Conservation (phyloP, 2,888 invertebrate species). For the Drosophila multiciliata region DNA sequence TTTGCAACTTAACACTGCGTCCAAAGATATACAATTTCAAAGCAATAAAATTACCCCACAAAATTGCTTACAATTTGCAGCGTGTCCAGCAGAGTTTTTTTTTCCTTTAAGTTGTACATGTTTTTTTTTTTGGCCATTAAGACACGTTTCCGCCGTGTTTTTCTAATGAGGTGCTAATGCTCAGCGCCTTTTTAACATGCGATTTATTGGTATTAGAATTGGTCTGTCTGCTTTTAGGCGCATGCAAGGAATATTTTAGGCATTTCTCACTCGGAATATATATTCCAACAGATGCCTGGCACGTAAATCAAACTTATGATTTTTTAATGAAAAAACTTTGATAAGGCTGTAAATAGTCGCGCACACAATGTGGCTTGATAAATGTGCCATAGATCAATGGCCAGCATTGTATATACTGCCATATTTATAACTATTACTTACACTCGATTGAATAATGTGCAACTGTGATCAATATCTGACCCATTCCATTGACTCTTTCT, state of each 20-base stretch:
- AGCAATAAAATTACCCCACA: slow-evolving; percentile 62
- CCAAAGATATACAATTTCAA: slow-evolving; percentile 67
- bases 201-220: slow-evolving; percentile 57
- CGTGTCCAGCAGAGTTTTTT: slow-evolving; percentile 51
- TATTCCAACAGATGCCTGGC: slow-evolving; percentile 62
- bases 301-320: slow-evolving; percentile 73
- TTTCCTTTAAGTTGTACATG: slow-evolving; percentile 5
- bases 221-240: slow-evolving; percentile 41
- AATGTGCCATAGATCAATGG: slow-evolving; percentile 38
- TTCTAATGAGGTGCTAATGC: slow-evolving; percentile 72
- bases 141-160: slow-evolving; percentile 51
- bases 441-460: slow-evolving; percentile 81
- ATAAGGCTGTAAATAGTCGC: slow-evolving; percentile 22
- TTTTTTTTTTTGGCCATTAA: slow-evolving; percentile 38
- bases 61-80: slow-evolving; percentile 29
- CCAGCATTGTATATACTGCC: slow-evolving; percentile 19
- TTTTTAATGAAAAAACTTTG: slow-evolving; percentile 65
- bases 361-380: slow-evolving; percentile 21
- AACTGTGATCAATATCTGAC: slow-evolving; percentile 29
- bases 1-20: slow-evolving; percentile 52
- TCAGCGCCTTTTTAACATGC: slow-evolving; percentile 31
- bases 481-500: background rate
- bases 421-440: slow-evolving; percentile 75
- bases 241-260: slow-evolving; percentile 20
- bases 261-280: slow-evolving; percentile 10